phyloP scores from a whole-genome alignment of 2,113 vertebrate genomes.

The Gymnobelideus leadbeateri region DNA sequence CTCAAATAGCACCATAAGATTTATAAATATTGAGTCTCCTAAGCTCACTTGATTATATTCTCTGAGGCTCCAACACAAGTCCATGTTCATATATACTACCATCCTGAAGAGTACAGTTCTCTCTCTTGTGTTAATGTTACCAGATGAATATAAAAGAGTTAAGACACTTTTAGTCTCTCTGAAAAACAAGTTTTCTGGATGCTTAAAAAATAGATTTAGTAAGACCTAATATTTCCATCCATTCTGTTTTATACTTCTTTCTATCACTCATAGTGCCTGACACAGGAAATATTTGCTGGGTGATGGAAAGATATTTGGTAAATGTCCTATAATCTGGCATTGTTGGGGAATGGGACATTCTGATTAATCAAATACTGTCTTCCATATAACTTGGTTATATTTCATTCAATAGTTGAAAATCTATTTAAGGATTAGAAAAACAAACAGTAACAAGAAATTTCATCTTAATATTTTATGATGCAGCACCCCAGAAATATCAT shows the following conservation, averaged over 20 bases:
- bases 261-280: neutral
- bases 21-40: no score
- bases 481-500: neutral
- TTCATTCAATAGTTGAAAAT: neutral
- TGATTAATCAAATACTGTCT: neutral
- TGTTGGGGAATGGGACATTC: neutral
- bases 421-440: neutral
- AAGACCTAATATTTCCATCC: neutral
- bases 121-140: neutral
- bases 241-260: neutral
- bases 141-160: neutral
- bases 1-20: no score
- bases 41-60: neutral
- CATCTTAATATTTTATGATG: neutral
- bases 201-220: neutral
- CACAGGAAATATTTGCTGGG: neutral
- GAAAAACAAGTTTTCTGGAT: neutral
- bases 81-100: neutral
- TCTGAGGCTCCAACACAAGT: neutral
- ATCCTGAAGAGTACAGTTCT: no score
- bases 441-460: neutral
- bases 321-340: neutral
- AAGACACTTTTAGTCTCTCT: neutral
- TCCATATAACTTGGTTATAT: neutral
- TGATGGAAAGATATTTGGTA: neutral